Percentiles rank a stretch among this genome's conserved stretches.
Evolutionary conservation across 2,797 vertebrate species (phyloP).

Genomic region (Heteromormyrus szaboi): DNA sequence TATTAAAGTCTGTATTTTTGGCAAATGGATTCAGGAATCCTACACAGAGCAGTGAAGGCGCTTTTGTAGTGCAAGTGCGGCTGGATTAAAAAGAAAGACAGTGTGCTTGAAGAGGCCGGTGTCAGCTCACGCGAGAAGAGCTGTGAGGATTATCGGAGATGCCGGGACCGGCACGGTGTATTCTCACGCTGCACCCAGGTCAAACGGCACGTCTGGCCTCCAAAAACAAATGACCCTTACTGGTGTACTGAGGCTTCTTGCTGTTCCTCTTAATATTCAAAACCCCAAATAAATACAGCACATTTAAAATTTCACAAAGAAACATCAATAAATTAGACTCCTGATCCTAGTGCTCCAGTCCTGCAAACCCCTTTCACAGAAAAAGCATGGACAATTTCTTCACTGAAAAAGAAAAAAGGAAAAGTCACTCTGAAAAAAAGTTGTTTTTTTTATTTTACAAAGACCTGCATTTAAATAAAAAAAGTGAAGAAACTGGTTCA

Average conservation of each 20-base stretch:
- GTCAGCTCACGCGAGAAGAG: not conserved
- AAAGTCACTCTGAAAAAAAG: not conserved
- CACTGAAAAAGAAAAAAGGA: constrained; percentile 20
- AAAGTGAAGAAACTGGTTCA: not conserved
- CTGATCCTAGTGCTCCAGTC: not conserved
- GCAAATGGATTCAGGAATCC: constrained; percentile 21
- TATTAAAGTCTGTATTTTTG: constrained; percentile 25
- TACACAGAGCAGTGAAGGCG: not conserved
- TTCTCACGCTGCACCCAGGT: not conserved
- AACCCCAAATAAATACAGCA: constrained; percentile 43
- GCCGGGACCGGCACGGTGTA: not conserved
- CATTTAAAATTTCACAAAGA: constrained; percentile 31
- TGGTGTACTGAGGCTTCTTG: not conserved
- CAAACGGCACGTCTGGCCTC: not conserved
- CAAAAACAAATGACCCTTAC: not conserved
- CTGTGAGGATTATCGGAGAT: not conserved
- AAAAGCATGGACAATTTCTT: constrained; percentile 35
- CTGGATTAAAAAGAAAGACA: constrained; percentile 18
- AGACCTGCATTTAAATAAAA: not conserved
- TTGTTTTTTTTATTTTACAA: constrained; percentile 2
- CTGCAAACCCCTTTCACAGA: constrained; percentile 9
- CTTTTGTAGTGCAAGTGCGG: constrained; percentile 35
- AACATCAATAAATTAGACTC: constrained; percentile 44
- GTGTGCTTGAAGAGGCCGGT: not conserved
- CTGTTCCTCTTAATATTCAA: constrained; percentile 26